Evolutionary conservation across 2,113 vertebrate genomes (phyloP).

Genomic region (Seriola rivoliana): DNA sequence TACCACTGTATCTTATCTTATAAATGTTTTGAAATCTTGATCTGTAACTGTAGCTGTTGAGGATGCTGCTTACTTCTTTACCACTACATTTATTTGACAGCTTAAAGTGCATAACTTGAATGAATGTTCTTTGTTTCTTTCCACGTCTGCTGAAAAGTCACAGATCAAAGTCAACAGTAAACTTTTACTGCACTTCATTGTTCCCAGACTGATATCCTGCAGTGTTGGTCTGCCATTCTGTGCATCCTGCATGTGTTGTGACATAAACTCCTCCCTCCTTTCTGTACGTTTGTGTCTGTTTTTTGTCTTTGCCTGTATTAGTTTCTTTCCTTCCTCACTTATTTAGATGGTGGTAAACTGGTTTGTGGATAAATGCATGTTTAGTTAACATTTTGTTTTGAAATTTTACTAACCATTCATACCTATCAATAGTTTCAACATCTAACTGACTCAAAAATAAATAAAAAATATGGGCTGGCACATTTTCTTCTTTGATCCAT

Average conservation of each 20-base stretch:
- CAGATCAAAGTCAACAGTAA: background rate
- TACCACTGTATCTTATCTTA: too few relatives aligned
- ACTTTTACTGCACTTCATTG: background rate
- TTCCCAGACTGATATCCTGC: background rate
- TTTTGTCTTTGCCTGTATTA: constrained; percentile 1
- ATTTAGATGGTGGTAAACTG: background rate
- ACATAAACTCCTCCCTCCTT: background rate
- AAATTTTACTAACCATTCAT: constrained; percentile 7
- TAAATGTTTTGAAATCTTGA: too few relatives aligned
- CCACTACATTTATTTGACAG: too few relatives aligned
- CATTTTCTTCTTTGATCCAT: background rate
- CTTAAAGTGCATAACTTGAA: background rate
- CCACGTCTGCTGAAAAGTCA: background rate
- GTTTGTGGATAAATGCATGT: constrained; percentile 7
- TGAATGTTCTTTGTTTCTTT: background rate
- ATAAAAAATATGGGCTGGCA: background rate
- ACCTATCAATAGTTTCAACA: background rate
- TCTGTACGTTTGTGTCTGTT: constrained; percentile 2
- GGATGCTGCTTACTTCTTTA: too few relatives aligned
- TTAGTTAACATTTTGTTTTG: constrained; percentile 10
- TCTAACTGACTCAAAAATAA: background rate
- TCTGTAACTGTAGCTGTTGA: too few relatives aligned
- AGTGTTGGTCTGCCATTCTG: background rate
- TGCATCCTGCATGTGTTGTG: constrained; percentile 12
- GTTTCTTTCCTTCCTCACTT: background rate